Evolutionary conservation across 2,888 invertebrate species (phyloP).

Genomic region (Nephrotoma flavescens): DNA sequence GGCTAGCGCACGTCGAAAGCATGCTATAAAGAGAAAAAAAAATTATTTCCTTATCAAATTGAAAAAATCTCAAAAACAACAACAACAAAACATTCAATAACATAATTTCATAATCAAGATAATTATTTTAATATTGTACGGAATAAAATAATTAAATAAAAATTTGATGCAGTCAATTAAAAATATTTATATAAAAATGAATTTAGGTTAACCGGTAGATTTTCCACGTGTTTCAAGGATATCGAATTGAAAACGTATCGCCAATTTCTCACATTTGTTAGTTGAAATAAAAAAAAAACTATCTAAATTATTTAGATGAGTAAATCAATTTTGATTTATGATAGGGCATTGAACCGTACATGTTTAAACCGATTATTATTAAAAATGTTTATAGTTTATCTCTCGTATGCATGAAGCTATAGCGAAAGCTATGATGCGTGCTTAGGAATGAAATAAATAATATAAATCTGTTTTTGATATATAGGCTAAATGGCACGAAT

Average conservation of each 20-base stretch:
- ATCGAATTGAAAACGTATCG: background rate
- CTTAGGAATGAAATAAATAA: too few species aligned
- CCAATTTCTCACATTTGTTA: background rate
- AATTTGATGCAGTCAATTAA: background rate
- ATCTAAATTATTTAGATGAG: background rate
- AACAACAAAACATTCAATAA: background rate
- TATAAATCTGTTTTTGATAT: too few species aligned
- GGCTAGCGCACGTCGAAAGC: constrained; percentile 61
- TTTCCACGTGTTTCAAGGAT: background rate
- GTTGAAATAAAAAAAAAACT: background rate
- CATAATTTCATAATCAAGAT: constrained; percentile 2
- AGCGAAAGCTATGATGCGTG: too few species aligned
- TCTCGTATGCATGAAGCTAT: too few species aligned
- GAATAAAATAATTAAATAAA: background rate
- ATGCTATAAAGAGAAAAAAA: constrained; percentile 38
- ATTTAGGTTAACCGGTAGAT: background rate
- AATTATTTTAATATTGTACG: background rate
- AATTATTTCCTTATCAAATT: background rate
- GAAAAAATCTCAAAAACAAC: background rate
- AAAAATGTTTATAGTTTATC: too few species aligned
- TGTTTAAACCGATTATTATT: too few species aligned
- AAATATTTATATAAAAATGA: background rate
- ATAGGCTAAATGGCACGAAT: too few species aligned
- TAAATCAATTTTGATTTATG: background rate
- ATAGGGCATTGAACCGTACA: background rate